Conservation (phyloP, 2,113 vertebrate genomes). For the Polyodon spathula region DNA sequence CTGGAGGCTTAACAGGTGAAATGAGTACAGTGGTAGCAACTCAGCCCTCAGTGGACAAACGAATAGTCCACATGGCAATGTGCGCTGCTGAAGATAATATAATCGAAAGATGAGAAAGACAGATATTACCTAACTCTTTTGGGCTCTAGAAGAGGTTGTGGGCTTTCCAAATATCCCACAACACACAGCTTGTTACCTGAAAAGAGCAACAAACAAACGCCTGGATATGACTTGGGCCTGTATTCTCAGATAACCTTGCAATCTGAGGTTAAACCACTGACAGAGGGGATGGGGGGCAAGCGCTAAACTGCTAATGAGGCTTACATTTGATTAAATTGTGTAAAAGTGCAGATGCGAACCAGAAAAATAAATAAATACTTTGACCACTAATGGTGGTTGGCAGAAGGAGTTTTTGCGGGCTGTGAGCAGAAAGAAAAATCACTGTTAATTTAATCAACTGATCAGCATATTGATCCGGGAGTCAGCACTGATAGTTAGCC, state of each 20-base stretch:
- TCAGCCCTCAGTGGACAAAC: too few species aligned
- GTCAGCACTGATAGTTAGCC: constrained; percentile 58
- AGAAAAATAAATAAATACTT: constrained; percentile 23
- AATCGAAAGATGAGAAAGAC: too few species aligned
- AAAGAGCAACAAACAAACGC: background rate
- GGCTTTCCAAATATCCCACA: too few species aligned
- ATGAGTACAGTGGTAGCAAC: too few species aligned
- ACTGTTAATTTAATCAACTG: constrained; percentile 78
- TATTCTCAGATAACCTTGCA: background rate
- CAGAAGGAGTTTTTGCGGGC: constrained; percentile 35
- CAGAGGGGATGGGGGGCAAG: background rate
- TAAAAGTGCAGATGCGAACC: constrained; percentile 17
- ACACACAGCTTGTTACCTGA: too few species aligned
- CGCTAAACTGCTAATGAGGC: constrained; percentile 43
- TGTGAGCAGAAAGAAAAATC: constrained; percentile 54
- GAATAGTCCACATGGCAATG: too few species aligned
- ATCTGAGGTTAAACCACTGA: background rate
- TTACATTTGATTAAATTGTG: constrained; percentile 47
- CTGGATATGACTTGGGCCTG: background rate
- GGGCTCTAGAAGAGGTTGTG: too few species aligned
- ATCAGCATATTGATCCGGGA: constrained; percentile 69
- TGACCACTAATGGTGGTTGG: constrained; percentile 24
- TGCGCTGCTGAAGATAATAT: too few species aligned
- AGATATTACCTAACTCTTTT: too few species aligned
- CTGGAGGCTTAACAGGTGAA: too few species aligned